Evolutionary conservation across 1,140 invertebrate species (phyloP).

Genomic region (Lordiphosa stackelbergi): DNA sequence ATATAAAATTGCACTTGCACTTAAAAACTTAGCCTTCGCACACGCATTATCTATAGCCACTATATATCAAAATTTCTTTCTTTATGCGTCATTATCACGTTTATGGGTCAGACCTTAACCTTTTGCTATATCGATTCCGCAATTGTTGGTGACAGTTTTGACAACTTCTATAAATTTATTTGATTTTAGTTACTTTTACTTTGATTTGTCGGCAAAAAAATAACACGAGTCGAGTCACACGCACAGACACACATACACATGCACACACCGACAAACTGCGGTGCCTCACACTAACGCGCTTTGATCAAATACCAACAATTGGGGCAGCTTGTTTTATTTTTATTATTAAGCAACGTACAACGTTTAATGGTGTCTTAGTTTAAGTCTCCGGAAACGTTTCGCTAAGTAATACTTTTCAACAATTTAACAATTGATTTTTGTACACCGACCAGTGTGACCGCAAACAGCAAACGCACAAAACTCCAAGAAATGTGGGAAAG

Average conservation of each 20-base stretch:
- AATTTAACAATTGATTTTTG: conserved; percentile 2
- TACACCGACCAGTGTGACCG: neutral
- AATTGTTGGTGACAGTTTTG: too few species aligned
- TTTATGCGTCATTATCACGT: neutral
- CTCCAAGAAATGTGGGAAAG: too few species aligned
- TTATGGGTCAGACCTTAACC: too few species aligned
- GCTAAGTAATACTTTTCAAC: conserved; percentile 10
- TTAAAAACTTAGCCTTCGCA: conserved; percentile 32
- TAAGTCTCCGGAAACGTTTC: conserved; percentile 14
- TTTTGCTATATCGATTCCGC: too few species aligned
- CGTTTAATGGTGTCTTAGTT: neutral
- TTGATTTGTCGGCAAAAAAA: conserved; percentile 56
- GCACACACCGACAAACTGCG: conserved; percentile 10
- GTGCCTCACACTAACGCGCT: conserved; percentile 14
- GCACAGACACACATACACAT: conserved; percentile 27
- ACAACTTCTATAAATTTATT: conserved; percentile 8
- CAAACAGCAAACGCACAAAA: too few species aligned
- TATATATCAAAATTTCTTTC: conserved; percentile 8
- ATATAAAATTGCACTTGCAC: conserved; percentile 34
- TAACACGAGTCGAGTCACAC: conserved; percentile 58
- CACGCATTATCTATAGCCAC: conserved; percentile 43
- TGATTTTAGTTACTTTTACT: conserved; percentile 32
- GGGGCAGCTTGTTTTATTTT: conserved; percentile 17
- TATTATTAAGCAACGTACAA: conserved; percentile 10
- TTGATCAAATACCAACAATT: conserved; percentile 5